A percentile compares a stretch with the other conserved stretches of the same genome.
These are phyloP conservation scores for Danaus chrysippus DNA, from an alignment of 2,888 invertebrate genomes.

Conservation along the genomic window DNA sequence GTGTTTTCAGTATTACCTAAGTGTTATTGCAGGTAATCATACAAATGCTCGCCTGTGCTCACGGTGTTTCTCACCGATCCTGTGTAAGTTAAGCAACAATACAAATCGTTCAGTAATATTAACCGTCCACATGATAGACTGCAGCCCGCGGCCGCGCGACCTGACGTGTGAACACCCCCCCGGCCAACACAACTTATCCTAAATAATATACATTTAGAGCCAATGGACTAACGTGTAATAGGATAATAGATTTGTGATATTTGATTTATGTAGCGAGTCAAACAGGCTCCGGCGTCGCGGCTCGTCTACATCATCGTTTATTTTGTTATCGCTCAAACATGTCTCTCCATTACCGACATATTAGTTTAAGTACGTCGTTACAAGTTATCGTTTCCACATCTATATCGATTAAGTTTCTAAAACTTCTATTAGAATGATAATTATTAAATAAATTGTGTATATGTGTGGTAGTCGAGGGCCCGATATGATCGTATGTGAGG, in stretches of 20 bases:
- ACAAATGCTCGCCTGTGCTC: background rate
- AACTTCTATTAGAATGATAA: background rate
- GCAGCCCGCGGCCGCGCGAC: constrained; percentile 26
- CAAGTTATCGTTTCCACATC: constrained; percentile 5
- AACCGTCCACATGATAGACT: constrained; percentile 35
- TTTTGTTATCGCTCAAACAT: background rate
- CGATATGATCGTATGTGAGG: constrained; percentile 21
- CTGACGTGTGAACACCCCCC: constrained; percentile 25
- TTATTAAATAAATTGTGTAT: constrained; percentile 1
- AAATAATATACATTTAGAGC: background rate
- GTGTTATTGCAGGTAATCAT: background rate
- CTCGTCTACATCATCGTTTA: background rate
- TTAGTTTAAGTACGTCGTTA: background rate
- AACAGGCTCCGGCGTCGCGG: background rate
- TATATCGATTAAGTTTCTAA: background rate
- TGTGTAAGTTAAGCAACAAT: constrained; percentile 19
- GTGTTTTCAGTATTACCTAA: background rate
- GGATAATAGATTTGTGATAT: constrained; percentile 7
- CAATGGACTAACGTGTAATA: constrained; percentile 4
- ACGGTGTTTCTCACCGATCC: constrained; percentile 27
- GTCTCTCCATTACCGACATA: background rate
- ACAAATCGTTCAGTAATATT: constrained; percentile 25
- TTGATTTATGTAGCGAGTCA: background rate
- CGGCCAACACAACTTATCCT: background rate
- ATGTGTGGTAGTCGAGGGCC: constrained; percentile 16